These are phyloP conservation scores for Atherinomorus stipes DNA, from an alignment of 2,113 vertebrate species.

Conservation along the genomic window DNA sequence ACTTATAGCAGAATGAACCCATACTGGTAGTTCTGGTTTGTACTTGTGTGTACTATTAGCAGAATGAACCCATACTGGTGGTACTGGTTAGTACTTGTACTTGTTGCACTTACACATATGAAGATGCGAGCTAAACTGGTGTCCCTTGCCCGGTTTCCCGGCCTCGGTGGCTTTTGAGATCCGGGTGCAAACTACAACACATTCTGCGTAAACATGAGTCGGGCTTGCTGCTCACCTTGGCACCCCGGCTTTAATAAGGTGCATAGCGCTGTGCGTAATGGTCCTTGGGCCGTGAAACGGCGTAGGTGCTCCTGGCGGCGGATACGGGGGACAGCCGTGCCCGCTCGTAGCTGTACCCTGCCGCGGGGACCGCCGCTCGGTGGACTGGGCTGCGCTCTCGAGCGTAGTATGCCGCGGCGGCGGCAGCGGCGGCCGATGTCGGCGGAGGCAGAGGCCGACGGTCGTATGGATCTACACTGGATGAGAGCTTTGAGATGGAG, in stretches of 20 bases:
- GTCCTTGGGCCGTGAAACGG: slow-evolving; percentile 84
- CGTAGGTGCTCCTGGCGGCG: slow-evolving; percentile 84
- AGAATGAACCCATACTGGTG: no score
- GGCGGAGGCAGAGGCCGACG: slow-evolving; percentile 82
- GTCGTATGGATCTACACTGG: slow-evolving; percentile 87
- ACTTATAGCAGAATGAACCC: no score
- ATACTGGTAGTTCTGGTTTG: no score
- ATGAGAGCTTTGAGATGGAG: slow-evolving; percentile 85
- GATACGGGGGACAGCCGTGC: slow-evolving; percentile 88
- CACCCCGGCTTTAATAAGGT: slow-evolving; percentile 83
- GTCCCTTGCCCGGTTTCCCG: no score
- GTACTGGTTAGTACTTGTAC: no score
- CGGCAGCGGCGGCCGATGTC: slow-evolving; percentile 44
- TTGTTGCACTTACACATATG: no score
- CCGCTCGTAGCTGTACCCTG: slow-evolving; percentile 87
- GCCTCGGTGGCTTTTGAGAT: neutral
- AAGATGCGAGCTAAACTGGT: no score
- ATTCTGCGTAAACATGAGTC: neutral
- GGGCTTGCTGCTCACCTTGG: slow-evolving; percentile 84
- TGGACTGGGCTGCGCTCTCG: slow-evolving; percentile 90
- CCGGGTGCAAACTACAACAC: neutral
- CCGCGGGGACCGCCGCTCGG: slow-evolving; percentile 83
- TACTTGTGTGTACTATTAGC: no score
- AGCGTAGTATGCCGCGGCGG: slow-evolving; percentile 85
- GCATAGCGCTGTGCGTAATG: slow-evolving; percentile 85